A percentile compares a stretch with the other conserved stretches of the same genome.
These are phyloP conservation scores for Numida meleagris DNA, from an alignment of 2,113 vertebrate genomes.

Conservation along the genomic window DNA sequence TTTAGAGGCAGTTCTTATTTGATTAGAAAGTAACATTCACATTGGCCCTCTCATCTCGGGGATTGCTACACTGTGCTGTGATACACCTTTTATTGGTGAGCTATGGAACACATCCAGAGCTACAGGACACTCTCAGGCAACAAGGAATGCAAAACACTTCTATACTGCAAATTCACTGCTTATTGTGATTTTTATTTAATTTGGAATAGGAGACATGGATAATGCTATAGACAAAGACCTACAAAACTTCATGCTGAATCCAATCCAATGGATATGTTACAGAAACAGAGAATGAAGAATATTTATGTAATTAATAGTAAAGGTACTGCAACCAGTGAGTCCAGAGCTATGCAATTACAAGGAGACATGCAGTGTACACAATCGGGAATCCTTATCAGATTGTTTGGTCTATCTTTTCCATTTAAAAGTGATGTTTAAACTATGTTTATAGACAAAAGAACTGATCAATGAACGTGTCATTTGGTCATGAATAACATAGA, in stretches of 20 bases:
- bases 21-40: background rate
- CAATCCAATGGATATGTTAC: background rate
- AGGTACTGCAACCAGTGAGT: slow-evolving; percentile 17
- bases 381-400: slow-evolving; percentile 60
- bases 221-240: background rate
- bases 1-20: background rate
- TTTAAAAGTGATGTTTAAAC: slow-evolving; percentile 69
- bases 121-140: background rate
- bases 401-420: slow-evolving; percentile 68
- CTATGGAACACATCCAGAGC: background rate
- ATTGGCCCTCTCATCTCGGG: background rate
- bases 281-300: background rate
- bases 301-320: slow-evolving; percentile 43
- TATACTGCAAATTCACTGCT: background rate
- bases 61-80: background rate
- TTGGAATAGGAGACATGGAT: background rate
- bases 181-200: background rate
- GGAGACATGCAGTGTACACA: slow-evolving; percentile 64
- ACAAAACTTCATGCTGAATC: background rate
- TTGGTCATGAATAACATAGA: background rate
- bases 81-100: background rate
- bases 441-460: slow-evolving; percentile 43
- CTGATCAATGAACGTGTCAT: slow-evolving; percentile 45
- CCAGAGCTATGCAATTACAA: slow-evolving; percentile 13
- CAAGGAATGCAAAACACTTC: background rate